phyloP scores from a whole-genome alignment of 1,140 invertebrate genomes.

The Panagrolaimus sp. region DNA sequence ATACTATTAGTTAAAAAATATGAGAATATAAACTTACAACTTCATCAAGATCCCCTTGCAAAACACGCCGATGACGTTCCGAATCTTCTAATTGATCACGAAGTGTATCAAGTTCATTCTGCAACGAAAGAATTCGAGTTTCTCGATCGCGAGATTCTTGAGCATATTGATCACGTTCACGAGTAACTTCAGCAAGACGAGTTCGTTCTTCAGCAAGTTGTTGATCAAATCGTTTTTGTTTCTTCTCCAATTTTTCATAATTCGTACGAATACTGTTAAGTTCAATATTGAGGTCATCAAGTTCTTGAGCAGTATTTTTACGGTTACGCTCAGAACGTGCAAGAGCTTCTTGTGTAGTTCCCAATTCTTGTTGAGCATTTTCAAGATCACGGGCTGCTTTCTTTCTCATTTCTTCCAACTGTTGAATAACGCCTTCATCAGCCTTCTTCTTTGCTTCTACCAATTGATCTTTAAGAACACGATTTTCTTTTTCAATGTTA shows the following conservation, averaged over 20 bases:
- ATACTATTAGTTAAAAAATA: background rate
- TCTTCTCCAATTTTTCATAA: constrained; percentile 67
- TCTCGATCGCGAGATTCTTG: constrained; percentile 93
- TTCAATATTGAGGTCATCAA: constrained; percentile 49
- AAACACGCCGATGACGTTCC: constrained; percentile 73
- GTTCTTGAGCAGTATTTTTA: constrained; percentile 89
- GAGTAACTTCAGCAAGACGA: constrained; percentile 70
- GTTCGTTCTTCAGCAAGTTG: constrained; percentile 83
- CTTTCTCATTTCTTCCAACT: constrained; percentile 83
- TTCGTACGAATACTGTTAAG: constrained; percentile 39
- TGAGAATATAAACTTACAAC: constrained; percentile 65
- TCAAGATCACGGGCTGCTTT: constrained; percentile 82
- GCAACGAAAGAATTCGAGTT: constrained; percentile 74
- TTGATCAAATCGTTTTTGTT: constrained; percentile 96
- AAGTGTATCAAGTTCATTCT: constrained; percentile 80
- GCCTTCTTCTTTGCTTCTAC: constrained; percentile 81
- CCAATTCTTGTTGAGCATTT: constrained; percentile 74
- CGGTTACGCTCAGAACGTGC: constrained; percentile 93
- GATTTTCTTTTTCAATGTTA: constrained; percentile 76
- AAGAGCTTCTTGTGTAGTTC: constrained; percentile 80
- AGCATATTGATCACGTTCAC: constrained; percentile 77
- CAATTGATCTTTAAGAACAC: constrained; percentile 69
- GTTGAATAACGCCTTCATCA: constrained; percentile 79
- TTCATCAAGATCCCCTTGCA: constrained; percentile 88
- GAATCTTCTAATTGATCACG: constrained; percentile 82